A percentile compares a stretch with the other conserved stretches of the same genome.
Evolutionary conservation across 1,140 invertebrate species (phyloP).

Genomic region (Maniola jurtina): DNA sequence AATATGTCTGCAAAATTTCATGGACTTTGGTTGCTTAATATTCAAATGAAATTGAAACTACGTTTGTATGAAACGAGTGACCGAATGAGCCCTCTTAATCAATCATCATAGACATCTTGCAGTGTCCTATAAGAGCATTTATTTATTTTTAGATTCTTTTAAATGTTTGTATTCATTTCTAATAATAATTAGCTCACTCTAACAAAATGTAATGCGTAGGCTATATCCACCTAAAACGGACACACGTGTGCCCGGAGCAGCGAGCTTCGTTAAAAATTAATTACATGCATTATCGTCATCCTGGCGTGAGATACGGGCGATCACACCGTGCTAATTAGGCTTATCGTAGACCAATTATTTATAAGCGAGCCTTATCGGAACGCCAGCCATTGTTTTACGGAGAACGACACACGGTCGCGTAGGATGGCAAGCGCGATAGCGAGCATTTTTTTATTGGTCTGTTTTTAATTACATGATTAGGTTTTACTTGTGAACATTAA

Average conservation of each 20-base stretch:
- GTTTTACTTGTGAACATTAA: neutral
- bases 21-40: too few species aligned
- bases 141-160: too few species aligned
- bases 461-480: neutral
- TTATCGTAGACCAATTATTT: constrained; percentile 74
- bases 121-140: too few species aligned
- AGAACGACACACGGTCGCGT: constrained; percentile 40
- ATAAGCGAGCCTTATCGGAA: constrained; percentile 63
- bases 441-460: constrained; percentile 6
- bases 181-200: neutral
- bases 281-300: constrained; percentile 43
- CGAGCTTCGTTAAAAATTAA: constrained; percentile 52
- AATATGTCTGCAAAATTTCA: too few species aligned
- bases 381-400: constrained; percentile 56
- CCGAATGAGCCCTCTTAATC: too few species aligned
- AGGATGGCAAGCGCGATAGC: constrained; percentile 19
- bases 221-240: constrained; percentile 9
- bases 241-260: constrained; percentile 39
- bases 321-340: constrained; percentile 69
- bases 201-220: neutral
- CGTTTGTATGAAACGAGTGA: too few species aligned
- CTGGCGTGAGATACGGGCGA: constrained; percentile 58
- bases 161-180: too few species aligned
- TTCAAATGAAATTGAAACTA: too few species aligned
- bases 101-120: too few species aligned